Percentiles rank a stretch among this genome's conserved stretches.
phyloP scores from a whole-genome alignment of 1,140 invertebrate genomes.

The Acyrthosiphon pisum region DNA sequence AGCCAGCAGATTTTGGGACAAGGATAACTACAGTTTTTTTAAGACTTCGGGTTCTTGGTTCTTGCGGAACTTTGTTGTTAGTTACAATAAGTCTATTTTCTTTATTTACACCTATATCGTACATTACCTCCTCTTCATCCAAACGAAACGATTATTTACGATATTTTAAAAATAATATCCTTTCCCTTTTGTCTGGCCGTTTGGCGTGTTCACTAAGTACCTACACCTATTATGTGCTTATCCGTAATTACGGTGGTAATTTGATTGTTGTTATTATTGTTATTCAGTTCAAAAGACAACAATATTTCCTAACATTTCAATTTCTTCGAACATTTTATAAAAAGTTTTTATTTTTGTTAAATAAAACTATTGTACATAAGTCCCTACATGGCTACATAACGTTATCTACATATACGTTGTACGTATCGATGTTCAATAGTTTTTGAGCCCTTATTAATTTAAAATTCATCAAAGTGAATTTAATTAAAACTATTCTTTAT shows the following conservation, averaged over 20 bases:
- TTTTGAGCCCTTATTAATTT: neutral
- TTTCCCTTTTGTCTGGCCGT: neutral
- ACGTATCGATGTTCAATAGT: neutral
- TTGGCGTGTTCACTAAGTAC: neutral
- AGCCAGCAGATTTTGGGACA: conserved; percentile 51
- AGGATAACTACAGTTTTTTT: conserved; percentile 51
- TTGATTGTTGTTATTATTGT: neutral
- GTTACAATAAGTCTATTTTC: conserved; percentile 21
- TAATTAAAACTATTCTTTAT: neutral
- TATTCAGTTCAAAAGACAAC: neutral
- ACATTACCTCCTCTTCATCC: conserved; percentile 5
- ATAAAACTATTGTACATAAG: no score
- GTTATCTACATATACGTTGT: neutral
- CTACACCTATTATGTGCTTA: neutral
- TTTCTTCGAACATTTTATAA: neutral
- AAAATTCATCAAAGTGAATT: neutral
- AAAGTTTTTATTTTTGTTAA: no score
- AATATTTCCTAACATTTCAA: neutral
- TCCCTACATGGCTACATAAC: no score
- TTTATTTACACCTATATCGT: neutral
- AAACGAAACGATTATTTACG: conserved; percentile 6
- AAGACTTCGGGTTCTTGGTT: conserved; percentile 31
- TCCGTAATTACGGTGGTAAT: neutral
- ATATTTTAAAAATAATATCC: neutral
- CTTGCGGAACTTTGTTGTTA: conserved; percentile 47